phyloP scores from a whole-genome alignment of 2,113 vertebrate genomes.

The Laterallus jamaicensis region DNA sequence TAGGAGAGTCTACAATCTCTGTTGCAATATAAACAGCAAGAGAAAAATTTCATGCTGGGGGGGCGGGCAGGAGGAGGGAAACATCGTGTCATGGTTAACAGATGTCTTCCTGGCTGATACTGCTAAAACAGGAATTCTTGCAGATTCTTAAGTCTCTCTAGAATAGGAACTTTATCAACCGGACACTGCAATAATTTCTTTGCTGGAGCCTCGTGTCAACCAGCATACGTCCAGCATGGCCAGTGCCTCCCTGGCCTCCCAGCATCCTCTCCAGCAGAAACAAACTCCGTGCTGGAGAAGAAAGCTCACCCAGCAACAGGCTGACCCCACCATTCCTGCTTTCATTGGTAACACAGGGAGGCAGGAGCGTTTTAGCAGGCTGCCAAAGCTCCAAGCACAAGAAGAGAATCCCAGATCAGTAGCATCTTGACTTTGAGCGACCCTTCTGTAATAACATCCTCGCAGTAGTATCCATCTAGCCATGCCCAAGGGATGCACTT shows the following conservation, averaged over 20 bases:
- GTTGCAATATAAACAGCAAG: not conserved
- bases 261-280: not conserved
- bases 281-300: not conserved
- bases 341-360: not conserved
- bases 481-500: not conserved
- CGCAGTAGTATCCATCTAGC: not conserved
- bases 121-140: slow-evolving; percentile 32
- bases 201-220: not conserved
- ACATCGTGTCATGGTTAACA: slow-evolving; percentile 50
- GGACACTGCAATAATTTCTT: not conserved
- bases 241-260: not conserved
- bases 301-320: not conserved
- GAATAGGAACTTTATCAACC: not conserved
- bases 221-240: not conserved
- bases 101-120: slow-evolving; percentile 60
- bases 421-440: not conserved
- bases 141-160: not conserved
- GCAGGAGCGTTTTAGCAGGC: not conserved
- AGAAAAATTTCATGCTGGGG: not conserved
- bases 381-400: not conserved
- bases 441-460: not conserved
- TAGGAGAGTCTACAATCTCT: not conserved
- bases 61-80: not conserved
- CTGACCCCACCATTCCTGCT: not conserved
- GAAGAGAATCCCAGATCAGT: not conserved